Evolutionary conservation across 2,797 vertebrate species (phyloP).

Genomic region (Hafferia zeledoni): DNA sequence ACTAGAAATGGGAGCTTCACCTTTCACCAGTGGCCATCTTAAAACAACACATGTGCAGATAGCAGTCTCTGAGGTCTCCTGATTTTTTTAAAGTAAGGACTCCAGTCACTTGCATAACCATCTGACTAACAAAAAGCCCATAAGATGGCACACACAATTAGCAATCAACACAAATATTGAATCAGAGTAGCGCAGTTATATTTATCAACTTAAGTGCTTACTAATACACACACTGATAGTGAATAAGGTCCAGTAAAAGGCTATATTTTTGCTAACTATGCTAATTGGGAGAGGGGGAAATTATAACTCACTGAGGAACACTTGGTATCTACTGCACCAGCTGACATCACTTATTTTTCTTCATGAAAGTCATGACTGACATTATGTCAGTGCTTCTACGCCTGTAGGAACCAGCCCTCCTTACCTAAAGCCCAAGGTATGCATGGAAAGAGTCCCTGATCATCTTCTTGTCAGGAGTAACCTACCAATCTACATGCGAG

Average conservation of each 20-base stretch:
- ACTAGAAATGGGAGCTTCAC: not conserved
- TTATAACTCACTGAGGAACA: not conserved
- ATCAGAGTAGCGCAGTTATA: not conserved
- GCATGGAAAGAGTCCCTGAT: not conserved
- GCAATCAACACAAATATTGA: not conserved
- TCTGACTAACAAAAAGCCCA: not conserved
- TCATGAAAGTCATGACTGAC: not conserved
- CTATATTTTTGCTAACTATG: not conserved
- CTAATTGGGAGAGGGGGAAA: rapidly evolving
- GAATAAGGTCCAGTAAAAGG: not conserved
- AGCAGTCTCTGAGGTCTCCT: not conserved
- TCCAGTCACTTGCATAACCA: not conserved
- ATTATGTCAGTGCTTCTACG: not conserved
- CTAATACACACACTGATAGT: not conserved
- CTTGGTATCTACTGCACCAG: not conserved
- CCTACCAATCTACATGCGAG: not conserved
- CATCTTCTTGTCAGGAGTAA: not conserved
- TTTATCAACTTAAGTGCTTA: not conserved
- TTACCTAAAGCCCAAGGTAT: not conserved
- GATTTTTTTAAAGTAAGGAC: not conserved
- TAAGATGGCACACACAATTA: not conserved
- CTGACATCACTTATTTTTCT: not conserved
- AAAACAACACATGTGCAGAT: not conserved
- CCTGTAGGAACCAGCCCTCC: not conserved
- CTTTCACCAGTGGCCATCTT: not conserved